These are phyloP conservation scores for Drosophila willistoni DNA, from an alignment of 1,140 invertebrate species.

Conservation along the genomic window DNA sequence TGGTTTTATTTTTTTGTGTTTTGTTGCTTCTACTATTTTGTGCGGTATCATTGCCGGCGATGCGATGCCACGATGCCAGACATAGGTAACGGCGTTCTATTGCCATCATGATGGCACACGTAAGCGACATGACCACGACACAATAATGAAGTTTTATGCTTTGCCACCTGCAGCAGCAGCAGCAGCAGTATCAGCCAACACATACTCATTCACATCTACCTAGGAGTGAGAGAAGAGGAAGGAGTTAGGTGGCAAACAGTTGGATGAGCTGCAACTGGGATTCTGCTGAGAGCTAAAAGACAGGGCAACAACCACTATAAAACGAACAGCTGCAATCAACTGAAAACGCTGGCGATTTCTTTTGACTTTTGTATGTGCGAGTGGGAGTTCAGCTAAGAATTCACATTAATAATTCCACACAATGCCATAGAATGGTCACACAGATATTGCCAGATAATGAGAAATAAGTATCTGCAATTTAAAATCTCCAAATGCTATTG, in stretches of 20 bases:
- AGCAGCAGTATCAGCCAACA: constrained; percentile 19
- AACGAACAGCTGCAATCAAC: constrained; percentile 63
- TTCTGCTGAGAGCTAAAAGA: constrained; percentile 34
- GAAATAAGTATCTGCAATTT: constrained; percentile 39
- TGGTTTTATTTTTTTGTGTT: constrained; percentile 17
- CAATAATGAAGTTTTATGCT: constrained; percentile 82
- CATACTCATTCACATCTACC: constrained; percentile 30
- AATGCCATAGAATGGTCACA: constrained; percentile 15
- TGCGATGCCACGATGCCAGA: constrained; percentile 43
- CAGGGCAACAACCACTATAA: constrained; percentile 24
- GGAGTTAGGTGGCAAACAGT: constrained; percentile 14
- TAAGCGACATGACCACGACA: constrained; percentile 78
- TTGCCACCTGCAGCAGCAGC: constrained; percentile 64
- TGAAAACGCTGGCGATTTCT: constrained; percentile 69
- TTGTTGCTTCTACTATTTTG: constrained; percentile 48
- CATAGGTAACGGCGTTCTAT: constrained; percentile 55
- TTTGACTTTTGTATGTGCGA: constrained; percentile 43
- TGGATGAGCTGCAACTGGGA: constrained; percentile 12
- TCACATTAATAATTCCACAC: constrained; percentile 51
- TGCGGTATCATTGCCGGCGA: constrained; percentile 68
- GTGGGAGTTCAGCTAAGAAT: constrained; percentile 46
- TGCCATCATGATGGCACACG: constrained; percentile 63
- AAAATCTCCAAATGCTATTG: not conserved
- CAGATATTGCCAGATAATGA: constrained; percentile 34
- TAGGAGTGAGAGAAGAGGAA: not conserved